These are phyloP conservation scores for Himalopsyche japonica DNA, from an alignment of 2,888 invertebrate genomes.

Conservation along the genomic window DNA sequence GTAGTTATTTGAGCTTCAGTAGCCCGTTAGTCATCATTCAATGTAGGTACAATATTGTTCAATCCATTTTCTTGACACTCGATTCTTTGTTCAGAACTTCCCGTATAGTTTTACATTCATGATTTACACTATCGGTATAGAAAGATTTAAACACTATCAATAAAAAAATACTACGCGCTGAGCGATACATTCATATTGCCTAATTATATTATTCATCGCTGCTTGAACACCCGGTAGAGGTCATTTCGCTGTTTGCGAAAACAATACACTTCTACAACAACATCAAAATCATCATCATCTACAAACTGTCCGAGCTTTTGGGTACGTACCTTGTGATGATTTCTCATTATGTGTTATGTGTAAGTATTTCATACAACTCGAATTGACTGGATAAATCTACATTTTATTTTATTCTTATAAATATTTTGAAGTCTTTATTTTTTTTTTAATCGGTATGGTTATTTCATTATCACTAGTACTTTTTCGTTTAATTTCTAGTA, in stretches of 20 bases:
- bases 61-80: not conserved
- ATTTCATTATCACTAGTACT: no score
- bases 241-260: not conserved
- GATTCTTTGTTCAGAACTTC: not conserved
- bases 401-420: no score
- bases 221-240: not conserved
- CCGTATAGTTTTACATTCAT: not conserved
- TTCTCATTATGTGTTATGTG: not conserved
- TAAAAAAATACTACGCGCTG: not conserved
- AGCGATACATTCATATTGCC: not conserved
- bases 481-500: no score
- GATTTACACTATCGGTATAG: not conserved
- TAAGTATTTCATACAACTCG: not conserved
- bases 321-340: constrained; percentile 1
- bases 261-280: not conserved
- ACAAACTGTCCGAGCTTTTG: not conserved
- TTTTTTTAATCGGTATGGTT: no score
- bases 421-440: no score
- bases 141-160: not conserved
- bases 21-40: not conserved
- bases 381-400: not conserved
- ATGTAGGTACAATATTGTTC: not conserved
- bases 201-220: not conserved
- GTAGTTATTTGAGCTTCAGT: not conserved
- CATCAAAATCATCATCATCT: not conserved